Conservation (phyloP, 2,113 vertebrate species). For the Macaca nemestrina region DNA sequence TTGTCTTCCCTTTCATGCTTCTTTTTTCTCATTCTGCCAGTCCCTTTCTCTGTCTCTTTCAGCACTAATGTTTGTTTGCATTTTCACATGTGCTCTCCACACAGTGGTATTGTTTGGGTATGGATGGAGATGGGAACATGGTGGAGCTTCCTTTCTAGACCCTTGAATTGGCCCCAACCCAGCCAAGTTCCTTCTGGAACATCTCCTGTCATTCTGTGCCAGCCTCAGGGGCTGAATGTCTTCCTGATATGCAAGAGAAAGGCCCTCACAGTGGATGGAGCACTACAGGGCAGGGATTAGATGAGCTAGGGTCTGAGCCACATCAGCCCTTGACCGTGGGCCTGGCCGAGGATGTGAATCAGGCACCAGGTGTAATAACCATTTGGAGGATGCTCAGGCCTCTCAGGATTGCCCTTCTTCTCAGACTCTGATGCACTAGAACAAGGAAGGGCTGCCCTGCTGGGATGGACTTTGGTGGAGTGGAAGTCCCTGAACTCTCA, state of each 20-base stretch:
- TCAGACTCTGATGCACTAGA: neutral
- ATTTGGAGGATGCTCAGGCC: fast-evolving
- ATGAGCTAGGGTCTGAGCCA: neutral
- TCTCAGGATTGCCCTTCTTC: neutral
- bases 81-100: neutral
- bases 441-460: neutral
- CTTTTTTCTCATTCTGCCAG: neutral
- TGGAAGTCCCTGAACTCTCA: neutral
- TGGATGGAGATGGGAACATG: neutral
- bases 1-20: neutral
- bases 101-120: neutral
- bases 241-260: neutral
- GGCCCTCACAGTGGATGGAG: neutral
- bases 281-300: neutral
- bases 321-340: fast-evolving
- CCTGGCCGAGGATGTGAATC: neutral
- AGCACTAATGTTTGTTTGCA: neutral
- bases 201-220: neutral
- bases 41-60: neutral
- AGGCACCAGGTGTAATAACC: neutral
- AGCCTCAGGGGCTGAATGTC: neutral
- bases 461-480: neutral
- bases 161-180: neutral
- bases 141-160: neutral
- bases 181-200: neutral